Evolutionary conservation across 2,888 invertebrate genomes (phyloP), one percentile per base, ranked within the genome.

Genomic region (Ormia ochracea): DNA sequence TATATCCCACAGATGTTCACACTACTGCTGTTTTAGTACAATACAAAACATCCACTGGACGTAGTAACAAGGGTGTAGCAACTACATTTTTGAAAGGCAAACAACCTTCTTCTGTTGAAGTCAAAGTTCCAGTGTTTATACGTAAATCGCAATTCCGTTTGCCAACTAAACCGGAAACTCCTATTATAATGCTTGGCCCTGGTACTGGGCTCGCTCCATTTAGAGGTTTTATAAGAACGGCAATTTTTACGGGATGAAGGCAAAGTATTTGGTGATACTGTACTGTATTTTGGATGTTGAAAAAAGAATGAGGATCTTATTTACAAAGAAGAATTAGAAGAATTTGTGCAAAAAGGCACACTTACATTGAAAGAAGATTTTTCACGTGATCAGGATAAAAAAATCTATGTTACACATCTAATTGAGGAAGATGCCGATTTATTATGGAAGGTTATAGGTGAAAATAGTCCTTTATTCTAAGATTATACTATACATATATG

Each of bases 191-290:
- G 99, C 96, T 99, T 82, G 99, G 99, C 0, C 99, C 99, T 0
- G 99, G 99, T 75, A 99, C 99, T 0, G 99, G 99, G 7, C 89
- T 98, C 76, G 99, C 99, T 36, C 99, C 99, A 0, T 99, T 99
- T 93, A 93, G 99, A 86, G 99, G 97, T 12, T 99, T 99, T 90
- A 93, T 99, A 99, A 89, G 99, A 99, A 89, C 92, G 99, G 23
- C 93, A 95, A 83, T 90, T 91, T 82, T 92, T 94, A 19, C 94
- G 93, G 75, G 91, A 93, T 75, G 94, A 94, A 87, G 96, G 96
- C 61, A 97, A 96, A 88, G 93, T 93, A 59, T 93, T 98, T 59
- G 99, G 99, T 4, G 96, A 98, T 56, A 97, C 96, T 19, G 93
- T 98, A 82, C 92, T 99, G 7, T 99, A 97, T 91, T 99, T 96